These are phyloP conservation scores for Danio kyathit DNA, from an alignment of 2,797 vertebrate genomes.

Conservation along the genomic window DNA sequence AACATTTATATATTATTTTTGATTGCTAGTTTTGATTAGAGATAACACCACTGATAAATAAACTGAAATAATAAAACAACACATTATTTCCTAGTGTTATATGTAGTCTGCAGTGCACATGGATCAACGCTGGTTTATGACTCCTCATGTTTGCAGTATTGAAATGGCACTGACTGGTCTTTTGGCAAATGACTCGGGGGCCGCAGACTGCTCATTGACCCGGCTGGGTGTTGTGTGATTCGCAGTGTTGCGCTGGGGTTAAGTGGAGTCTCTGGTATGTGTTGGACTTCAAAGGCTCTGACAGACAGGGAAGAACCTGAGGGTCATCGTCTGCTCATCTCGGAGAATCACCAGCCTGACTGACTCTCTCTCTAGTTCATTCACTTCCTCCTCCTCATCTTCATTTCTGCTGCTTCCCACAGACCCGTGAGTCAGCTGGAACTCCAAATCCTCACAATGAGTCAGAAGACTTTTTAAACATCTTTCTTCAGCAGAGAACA, in stretches of 20 bases:
- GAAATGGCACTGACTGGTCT: no score
- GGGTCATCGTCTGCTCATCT: slow-evolving; percentile 40
- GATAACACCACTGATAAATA: no score
- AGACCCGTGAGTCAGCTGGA: slow-evolving; percentile 47
- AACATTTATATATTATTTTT: no score
- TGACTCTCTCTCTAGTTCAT: background rate
- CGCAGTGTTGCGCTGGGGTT: background rate
- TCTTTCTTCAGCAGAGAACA: slow-evolving; percentile 12
- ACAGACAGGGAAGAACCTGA: slow-evolving; percentile 44
- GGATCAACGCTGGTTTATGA: no score
- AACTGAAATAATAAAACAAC: no score
- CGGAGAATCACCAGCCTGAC: slow-evolving; percentile 40
- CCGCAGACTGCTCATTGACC: no score
- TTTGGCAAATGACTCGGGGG: no score
- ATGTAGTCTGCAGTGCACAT: no score
- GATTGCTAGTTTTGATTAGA: no score
- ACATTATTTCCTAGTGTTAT: no score
- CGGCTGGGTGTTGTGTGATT: background rate
- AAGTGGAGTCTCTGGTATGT: slow-evolving; percentile 32
- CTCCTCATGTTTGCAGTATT: no score
- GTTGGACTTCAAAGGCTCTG: slow-evolving; percentile 47
- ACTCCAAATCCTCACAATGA: slow-evolving; percentile 27
- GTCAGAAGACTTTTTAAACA: slow-evolving; percentile 38
- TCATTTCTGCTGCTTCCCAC: slow-evolving; percentile 19
- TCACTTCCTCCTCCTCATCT: slow-evolving; percentile 18